phyloP scores from a whole-genome alignment of 2,797 vertebrate species.

The Myotis daubentonii region DNA sequence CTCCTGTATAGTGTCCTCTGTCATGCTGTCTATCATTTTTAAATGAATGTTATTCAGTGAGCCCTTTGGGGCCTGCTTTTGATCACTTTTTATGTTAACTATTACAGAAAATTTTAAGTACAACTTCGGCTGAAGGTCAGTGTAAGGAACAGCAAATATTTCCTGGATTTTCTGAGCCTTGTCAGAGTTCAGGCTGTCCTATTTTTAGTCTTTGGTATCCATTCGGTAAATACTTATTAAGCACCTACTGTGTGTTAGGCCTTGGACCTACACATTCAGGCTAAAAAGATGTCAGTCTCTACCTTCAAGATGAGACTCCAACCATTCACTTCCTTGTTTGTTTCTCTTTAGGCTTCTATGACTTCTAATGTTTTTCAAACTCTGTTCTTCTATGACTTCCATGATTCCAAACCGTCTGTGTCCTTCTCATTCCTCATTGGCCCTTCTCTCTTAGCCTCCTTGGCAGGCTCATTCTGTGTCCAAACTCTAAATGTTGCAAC shows the following conservation, averaged over 20 bases:
- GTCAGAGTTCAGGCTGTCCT: neutral
- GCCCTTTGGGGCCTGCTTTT: neutral
- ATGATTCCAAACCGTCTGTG: neutral
- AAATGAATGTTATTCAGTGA: neutral
- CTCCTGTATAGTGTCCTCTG: neutral
- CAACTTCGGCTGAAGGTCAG: neutral
- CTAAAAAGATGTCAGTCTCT: neutral
- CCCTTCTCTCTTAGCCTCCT: neutral
- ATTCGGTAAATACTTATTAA: neutral
- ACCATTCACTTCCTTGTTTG: neutral
- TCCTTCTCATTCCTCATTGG: neutral
- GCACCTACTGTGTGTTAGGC: neutral
- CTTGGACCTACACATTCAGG: neutral
- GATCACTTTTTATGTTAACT: neutral
- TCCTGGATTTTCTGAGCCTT: neutral
- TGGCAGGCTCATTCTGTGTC: neutral
- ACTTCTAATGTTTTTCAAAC: neutral
- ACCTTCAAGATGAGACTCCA: neutral
- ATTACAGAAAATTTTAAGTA: neutral
- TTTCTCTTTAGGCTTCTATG: neutral
- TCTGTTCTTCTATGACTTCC: neutral
- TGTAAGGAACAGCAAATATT: neutral
- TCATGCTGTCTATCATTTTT: slow-evolving; percentile 24
- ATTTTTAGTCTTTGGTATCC: neutral
- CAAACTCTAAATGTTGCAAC: neutral